Evolutionary conservation across 2,797 vertebrate genomes (phyloP), one percentile per base, ranked within the genome.

Genomic region (Arctocebus calabarensis): DNA sequence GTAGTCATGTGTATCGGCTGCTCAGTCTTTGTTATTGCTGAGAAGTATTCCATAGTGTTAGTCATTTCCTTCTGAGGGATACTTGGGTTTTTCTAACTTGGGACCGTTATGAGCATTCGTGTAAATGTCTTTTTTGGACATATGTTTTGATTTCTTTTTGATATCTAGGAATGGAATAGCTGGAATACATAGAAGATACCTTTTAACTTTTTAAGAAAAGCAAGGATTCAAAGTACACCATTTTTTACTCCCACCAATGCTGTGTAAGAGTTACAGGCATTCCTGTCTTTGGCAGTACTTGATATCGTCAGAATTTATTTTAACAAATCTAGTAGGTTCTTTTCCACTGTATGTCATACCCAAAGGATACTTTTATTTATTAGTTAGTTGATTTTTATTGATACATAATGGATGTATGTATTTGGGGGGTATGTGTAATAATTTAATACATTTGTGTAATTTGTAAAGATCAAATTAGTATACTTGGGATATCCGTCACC

Each of bases 141-240:
- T 37, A 37, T 14, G 4, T 73, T 95, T 92, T 78, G 16, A 84
- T 81, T 96, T 94, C 10, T 16, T n/a, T 66, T 70, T 37, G 40
- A 62, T 34, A 32, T 5, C 40, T 87, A 61, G 25, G 45, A 40
- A 73, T 45, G 61, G 9, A 93, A 75, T 55, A 74, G 23, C 66
- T 81, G n/a, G 75, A 23, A 22, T 34, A 45, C 37, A 14, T 43
- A 48, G 3, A 81, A 66, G 25, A 43, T 23, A 3, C 11, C 19
- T 66, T 59, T 87, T 74, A 45, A 37, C 27, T 79, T 81, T 88
- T 71, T 66, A 86, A 71, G n/a, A 77, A 62, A 25, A n/a, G 23
- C 34, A 37, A 20, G 34, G 32, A 7, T 84, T 61, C 61, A 40
- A 70, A 94, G 29, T 40, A 1, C 19, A n/a, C 25, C 27, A 20